These are phyloP conservation scores for Micrasema minimum DNA, from an alignment of 1,140 invertebrate genomes.

Conservation along the genomic window DNA sequence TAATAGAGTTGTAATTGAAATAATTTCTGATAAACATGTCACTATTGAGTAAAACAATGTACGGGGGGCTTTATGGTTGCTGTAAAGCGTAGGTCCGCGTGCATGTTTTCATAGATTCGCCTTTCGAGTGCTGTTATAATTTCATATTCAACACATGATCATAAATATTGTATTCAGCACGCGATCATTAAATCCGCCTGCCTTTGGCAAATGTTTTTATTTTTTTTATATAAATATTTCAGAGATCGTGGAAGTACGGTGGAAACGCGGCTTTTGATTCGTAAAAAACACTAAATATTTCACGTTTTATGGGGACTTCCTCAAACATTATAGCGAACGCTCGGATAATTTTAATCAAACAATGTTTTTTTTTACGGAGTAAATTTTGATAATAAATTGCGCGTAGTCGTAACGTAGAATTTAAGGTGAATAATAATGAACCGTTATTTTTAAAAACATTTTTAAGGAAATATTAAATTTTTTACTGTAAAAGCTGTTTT, in stretches of 20 bases:
- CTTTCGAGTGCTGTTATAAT: conserved; percentile 25
- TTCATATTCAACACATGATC: conserved; percentile 47
- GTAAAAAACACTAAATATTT: background rate
- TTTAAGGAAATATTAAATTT: too few species aligned
- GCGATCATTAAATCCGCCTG: conserved; percentile 17
- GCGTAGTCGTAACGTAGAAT: background rate
- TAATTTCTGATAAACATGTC: too few species aligned
- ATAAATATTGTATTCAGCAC: conserved; percentile 46
- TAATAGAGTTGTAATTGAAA: too few species aligned
- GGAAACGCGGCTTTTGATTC: background rate
- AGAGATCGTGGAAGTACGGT: background rate
- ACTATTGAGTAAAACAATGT: too few species aligned
- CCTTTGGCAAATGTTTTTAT: background rate
- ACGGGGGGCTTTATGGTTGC: too few species aligned
- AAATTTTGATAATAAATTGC: background rate
- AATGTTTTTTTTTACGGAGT: background rate
- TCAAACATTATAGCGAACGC: background rate
- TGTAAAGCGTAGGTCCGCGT: background rate
- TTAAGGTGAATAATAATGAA: background rate
- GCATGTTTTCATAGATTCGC: background rate
- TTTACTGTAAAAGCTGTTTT: too few species aligned
- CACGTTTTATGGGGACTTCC: background rate
- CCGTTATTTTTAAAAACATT: too few species aligned
- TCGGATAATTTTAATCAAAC: background rate
- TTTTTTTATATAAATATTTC: background rate